Conservation (phyloP, 2,113 vertebrate species). For the Epinephelus fuscoguttatus region DNA sequence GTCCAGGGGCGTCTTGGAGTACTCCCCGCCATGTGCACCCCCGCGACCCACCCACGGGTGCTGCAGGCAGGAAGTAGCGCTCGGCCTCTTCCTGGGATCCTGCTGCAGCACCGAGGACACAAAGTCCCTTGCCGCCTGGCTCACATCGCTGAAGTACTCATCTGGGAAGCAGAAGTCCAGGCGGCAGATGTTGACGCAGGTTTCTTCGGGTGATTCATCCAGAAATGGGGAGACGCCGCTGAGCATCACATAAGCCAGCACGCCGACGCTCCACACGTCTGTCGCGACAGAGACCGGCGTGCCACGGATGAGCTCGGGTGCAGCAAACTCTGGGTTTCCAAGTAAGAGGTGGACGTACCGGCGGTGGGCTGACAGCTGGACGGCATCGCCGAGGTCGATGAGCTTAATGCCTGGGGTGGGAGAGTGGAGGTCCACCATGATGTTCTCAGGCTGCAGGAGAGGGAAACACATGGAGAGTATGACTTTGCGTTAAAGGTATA, state of each 20-base stretch:
- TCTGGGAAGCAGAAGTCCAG: constrained; percentile 97
- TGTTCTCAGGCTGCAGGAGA: constrained; percentile 92
- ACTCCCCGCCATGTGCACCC: constrained; percentile 88
- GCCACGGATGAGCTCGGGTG: constrained; percentile 96
- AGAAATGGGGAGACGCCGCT: constrained; percentile 97
- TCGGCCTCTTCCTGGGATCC: constrained; percentile 92
- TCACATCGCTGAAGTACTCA: constrained; percentile 92
- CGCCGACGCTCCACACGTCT: constrained; percentile 95
- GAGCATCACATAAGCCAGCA: constrained; percentile 94
- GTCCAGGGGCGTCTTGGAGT: constrained; percentile 94
- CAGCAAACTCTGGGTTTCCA: constrained; percentile 96
- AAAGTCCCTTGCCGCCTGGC: constrained; percentile 94
- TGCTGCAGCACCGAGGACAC: constrained; percentile 91
- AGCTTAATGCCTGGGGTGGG: constrained; percentile 92
- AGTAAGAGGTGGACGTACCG: constrained; percentile 94
- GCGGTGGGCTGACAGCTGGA: constrained; percentile 92
- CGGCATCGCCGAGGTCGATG: constrained; percentile 94
- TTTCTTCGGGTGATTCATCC: constrained; percentile 97
- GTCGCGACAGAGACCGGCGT: constrained; percentile 92
- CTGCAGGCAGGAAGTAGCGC: constrained; percentile 92
- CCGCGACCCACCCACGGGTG: constrained; percentile 93
- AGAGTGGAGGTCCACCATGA: constrained; percentile 93
- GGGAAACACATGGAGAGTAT: background rate
- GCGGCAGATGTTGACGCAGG: constrained; percentile 96
- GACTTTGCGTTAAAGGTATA: background rate